These are phyloP conservation scores for Meloidogyne hapla DNA, from an alignment of 1,140 invertebrate genomes.

Conservation along the genomic window DNA sequence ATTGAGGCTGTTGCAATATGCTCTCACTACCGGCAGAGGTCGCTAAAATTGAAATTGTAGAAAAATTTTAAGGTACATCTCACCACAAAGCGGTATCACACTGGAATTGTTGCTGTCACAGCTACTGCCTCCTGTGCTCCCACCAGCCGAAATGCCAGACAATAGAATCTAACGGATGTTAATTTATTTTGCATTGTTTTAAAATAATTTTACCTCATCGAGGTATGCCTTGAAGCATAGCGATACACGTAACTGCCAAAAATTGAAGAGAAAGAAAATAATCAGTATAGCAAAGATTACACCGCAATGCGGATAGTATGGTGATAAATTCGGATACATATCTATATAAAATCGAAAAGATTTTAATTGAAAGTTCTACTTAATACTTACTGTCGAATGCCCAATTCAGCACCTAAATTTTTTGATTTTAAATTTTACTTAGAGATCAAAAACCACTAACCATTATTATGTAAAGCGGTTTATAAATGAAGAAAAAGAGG, in stretches of 20 bases:
- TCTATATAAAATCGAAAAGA: slow-evolving; percentile 26
- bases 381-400: slow-evolving; percentile 46
- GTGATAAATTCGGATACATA: slow-evolving; percentile 30
- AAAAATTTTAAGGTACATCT: background rate
- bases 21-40: no score
- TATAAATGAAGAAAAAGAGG: slow-evolving; percentile 46
- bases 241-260: slow-evolving; percentile 38
- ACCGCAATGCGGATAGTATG: slow-evolving; percentile 39
- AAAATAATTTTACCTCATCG: background rate
- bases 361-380: background rate
- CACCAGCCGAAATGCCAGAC: background rate
- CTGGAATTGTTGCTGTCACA: background rate
- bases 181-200: background rate
- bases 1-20: background rate
- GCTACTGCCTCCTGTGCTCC: background rate
- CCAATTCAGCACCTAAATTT: slow-evolving; percentile 37
- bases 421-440: no score
- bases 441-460: no score
- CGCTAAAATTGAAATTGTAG: no score
- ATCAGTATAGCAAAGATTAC: slow-evolving; percentile 26
- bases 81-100: background rate
- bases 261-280: slow-evolving; percentile 42
- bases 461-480: slow-evolving; percentile 49
- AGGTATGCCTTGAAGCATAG: slow-evolving; percentile 23
- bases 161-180: background rate